A percentile compares a stretch with the other conserved stretches of the same genome.
Conservation (phyloP, 1,140 invertebrate species). For the Scaptomyza hsui region DNA sequence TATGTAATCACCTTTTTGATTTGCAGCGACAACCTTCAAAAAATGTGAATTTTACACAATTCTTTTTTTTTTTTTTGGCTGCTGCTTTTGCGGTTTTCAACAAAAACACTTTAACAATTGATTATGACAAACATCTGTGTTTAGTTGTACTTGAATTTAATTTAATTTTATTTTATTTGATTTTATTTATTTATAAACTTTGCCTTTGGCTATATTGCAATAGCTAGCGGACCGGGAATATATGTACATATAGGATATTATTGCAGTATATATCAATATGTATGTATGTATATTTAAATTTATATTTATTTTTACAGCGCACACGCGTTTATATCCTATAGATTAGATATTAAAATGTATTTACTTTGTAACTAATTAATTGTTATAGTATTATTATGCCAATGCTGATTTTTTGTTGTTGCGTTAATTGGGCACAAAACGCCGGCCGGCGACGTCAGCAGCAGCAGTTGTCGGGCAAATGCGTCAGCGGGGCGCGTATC, state of each 20-base stretch:
- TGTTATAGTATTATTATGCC: constrained; percentile 32
- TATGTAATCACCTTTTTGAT: constrained; percentile 75
- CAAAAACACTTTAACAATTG: constrained; percentile 60
- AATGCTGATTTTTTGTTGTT: constrained; percentile 61
- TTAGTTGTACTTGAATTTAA: constrained; percentile 27
- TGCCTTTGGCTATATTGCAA: constrained; percentile 29
- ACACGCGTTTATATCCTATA: background rate
- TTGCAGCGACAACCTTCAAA: constrained; percentile 52
- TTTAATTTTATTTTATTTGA: constrained; percentile 25
- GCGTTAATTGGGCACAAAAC: constrained; percentile 83
- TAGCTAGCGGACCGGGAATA: constrained; percentile 13
- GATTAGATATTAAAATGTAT: constrained; percentile 21
- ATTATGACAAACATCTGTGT: constrained; percentile 78
- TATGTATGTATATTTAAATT: too few relatives aligned
- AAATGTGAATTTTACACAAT: constrained; percentile 48
- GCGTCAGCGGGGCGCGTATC: constrained; percentile 72
- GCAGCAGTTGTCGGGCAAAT: constrained; percentile 51
- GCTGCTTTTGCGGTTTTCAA: background rate
- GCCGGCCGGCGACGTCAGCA: constrained; percentile 74
- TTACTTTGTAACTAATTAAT: constrained; percentile 17
- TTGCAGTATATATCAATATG: constrained; percentile 1
- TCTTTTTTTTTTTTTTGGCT: constrained; percentile 14
- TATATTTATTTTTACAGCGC: background rate
- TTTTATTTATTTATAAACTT: constrained; percentile 55
- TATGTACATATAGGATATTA: constrained; percentile 16